Percentiles rank a stretch among this genome's conserved stretches.
These are phyloP conservation scores for Virgularia gustaviana DNA, from an alignment of 92 coral and sea anemone genomes.

Conservation along the genomic window DNA sequence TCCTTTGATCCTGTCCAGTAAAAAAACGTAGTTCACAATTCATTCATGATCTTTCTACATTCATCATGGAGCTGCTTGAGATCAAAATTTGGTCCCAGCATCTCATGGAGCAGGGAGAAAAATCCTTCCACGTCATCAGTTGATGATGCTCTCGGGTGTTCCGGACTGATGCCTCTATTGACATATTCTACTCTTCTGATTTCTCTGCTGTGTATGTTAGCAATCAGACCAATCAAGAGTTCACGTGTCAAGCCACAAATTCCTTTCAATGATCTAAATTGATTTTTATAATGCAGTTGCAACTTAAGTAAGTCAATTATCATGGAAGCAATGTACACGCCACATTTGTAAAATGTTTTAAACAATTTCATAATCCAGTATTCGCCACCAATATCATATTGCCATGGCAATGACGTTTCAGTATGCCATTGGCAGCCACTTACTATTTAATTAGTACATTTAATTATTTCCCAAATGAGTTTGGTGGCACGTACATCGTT, in stretches of 20 bases:
- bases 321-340: background rate
- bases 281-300: background rate
- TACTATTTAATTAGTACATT: too few species aligned
- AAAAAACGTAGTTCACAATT: slow-evolving; percentile 51
- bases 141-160: slow-evolving; percentile 68
- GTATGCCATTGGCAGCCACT: too few species aligned
- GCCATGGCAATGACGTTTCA: too few species aligned
- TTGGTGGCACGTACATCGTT: too few species aligned
- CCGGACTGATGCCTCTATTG: slow-evolving; percentile 42
- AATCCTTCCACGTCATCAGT: slow-evolving; percentile 71
- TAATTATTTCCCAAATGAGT: too few species aligned
- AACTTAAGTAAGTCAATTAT: background rate
- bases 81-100: slow-evolving; percentile 53
- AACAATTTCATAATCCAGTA: too few species aligned
- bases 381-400: too few species aligned
- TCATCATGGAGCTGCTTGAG: slow-evolving; percentile 53
- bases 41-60: slow-evolving; percentile 62
- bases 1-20: slow-evolving; percentile 63
- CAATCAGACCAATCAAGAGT: slow-evolving; percentile 55
- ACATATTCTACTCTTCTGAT: slow-evolving; percentile 42
- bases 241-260: slow-evolving; percentile 66
- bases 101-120: slow-evolving; percentile 54
- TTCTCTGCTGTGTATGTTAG: slow-evolving; percentile 61
- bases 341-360: too few species aligned
- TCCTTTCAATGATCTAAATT: slow-evolving; percentile 57